Percentiles rank a stretch among this genome's conserved stretches.
Conservation (phyloP, 2,113 vertebrate species). For the Lepus europaeus region DNA sequence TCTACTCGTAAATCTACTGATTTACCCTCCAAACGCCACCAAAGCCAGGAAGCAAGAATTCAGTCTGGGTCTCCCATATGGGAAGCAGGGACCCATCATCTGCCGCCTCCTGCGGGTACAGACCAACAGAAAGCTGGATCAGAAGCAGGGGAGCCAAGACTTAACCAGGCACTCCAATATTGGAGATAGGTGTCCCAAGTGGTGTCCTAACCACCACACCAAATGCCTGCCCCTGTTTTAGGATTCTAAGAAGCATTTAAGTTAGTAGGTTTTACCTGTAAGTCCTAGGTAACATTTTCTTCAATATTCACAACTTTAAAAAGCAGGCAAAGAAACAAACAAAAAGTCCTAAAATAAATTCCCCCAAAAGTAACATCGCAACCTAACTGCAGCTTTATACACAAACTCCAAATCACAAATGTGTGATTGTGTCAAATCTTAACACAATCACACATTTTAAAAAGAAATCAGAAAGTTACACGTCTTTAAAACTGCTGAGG, state of each 20-base stretch:
- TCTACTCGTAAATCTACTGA: too few species aligned
- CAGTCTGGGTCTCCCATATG: too few species aligned
- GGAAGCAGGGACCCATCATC: too few species aligned
- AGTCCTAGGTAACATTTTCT: neutral
- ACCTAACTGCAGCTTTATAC: neutral
- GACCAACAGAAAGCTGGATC: too few species aligned
- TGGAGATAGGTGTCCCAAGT: too few species aligned
- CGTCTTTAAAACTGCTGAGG: neutral
- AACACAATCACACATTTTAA: neutral
- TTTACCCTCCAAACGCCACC: too few species aligned
- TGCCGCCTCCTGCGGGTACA: too few species aligned
- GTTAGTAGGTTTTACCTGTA: neutral
- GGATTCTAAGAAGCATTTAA: conserved; percentile 5
- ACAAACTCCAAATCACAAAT: neutral
- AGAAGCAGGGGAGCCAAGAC: too few species aligned
- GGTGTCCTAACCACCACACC: too few species aligned
- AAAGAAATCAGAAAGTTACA: neutral
- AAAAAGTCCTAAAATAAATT: neutral
- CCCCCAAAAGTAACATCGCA: neutral
- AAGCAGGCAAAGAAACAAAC: neutral
- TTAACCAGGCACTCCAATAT: too few species aligned
- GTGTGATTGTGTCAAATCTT: neutral
- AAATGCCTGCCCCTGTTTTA: neutral
- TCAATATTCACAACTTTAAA: neutral
- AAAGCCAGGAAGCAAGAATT: too few species aligned